Conservation (phyloP, 2,113 vertebrate genomes). For the Columba livia region DNA sequence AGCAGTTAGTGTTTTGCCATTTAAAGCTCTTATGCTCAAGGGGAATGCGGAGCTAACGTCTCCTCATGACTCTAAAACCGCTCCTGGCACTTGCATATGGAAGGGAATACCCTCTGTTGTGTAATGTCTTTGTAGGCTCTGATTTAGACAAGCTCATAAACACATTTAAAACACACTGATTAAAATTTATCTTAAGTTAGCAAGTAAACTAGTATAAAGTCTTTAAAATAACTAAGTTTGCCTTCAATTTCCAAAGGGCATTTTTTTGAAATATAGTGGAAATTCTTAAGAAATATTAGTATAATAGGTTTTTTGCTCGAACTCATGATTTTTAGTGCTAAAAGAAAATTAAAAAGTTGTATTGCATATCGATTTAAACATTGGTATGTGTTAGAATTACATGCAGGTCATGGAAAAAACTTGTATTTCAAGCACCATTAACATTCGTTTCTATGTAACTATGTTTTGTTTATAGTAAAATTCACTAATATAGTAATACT, state of each 20-base stretch:
- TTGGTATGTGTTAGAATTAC: neutral
- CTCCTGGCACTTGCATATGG: neutral
- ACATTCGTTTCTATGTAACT: neutral
- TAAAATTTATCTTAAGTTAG: neutral
- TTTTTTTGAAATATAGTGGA: neutral
- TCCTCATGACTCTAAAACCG: neutral
- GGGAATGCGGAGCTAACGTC: neutral
- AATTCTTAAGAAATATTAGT: neutral
- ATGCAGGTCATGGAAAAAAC: neutral
- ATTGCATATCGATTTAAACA: neutral
- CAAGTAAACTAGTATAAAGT: neutral
- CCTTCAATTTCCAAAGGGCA: neutral
- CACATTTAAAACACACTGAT: neutral
- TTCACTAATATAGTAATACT: neutral
- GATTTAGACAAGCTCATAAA: neutral
- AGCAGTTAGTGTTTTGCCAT: neutral
- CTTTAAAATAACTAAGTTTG: neutral
- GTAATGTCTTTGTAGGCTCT: neutral
- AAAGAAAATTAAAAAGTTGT: neutral
- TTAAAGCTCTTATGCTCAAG: neutral
- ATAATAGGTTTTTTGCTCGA: neutral
- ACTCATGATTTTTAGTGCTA: neutral
- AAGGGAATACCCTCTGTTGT: neutral
- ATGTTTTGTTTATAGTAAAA: neutral
- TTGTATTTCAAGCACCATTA: neutral